Conservation (phyloP, 2,113 vertebrate species). For the Oriolus oriolus region DNA sequence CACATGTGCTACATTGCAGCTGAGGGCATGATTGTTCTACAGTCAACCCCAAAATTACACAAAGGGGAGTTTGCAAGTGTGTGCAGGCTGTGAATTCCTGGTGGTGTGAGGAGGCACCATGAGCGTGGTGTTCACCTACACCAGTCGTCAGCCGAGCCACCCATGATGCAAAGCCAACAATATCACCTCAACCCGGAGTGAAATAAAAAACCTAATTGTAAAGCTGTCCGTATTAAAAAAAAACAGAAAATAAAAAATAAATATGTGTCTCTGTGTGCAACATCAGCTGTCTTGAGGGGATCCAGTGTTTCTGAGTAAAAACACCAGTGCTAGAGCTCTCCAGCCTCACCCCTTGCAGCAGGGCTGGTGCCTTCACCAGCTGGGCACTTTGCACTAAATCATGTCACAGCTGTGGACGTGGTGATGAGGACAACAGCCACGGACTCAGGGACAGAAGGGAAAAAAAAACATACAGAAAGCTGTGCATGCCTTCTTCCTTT, state of each 20-base stretch:
- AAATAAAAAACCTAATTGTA: background rate
- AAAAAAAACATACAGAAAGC: background rate
- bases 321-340: background rate
- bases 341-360: background rate
- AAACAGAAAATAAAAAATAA: background rate
- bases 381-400: background rate
- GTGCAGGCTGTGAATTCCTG: background rate
- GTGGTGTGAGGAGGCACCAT: background rate
- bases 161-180: background rate
- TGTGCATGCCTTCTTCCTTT: background rate
- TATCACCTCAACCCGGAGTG: background rate
- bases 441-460: background rate
- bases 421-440: background rate
- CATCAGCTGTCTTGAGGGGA: background rate
- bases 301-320: background rate
- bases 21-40: background rate
- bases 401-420: rapidly evolving
- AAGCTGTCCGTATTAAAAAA: background rate
- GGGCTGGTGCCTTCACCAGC: background rate
- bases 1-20: background rate
- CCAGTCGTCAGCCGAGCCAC: background rate
- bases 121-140: background rate
- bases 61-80: background rate
- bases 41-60: background rate
- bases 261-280: background rate